Percentiles rank a stretch among this genome's conserved stretches.
Evolutionary conservation across 2,797 vertebrate species (phyloP).

Genomic region (Acipenser oxyrinchus): DNA sequence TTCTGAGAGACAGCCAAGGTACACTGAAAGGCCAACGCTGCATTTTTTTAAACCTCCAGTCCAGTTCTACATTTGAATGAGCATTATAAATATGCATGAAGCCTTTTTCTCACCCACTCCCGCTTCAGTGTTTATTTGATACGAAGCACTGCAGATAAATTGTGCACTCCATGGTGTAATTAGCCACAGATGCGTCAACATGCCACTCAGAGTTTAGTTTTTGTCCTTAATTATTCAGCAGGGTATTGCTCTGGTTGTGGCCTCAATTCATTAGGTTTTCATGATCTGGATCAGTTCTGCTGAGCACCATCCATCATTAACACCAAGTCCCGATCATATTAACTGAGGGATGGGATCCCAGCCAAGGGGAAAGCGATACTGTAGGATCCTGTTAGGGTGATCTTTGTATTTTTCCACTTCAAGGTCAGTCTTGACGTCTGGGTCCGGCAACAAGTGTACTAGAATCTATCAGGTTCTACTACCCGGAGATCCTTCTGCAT

Average conservation of each 20-base stretch:
- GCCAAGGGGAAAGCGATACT: slow-evolving; percentile 28
- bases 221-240: slow-evolving; percentile 39
- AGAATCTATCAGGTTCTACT: too few relatives aligned
- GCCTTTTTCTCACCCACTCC: slow-evolving; percentile 4
- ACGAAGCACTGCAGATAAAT: slow-evolving; percentile 6
- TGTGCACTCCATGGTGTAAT: slow-evolving; percentile 23
- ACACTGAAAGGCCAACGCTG: too few relatives aligned
- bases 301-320: slow-evolving; percentile 32
- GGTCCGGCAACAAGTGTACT: too few relatives aligned
- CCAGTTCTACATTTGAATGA: too few relatives aligned
- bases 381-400: slow-evolving; percentile 34
- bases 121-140: slow-evolving; percentile 10
- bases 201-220: slow-evolving; percentile 20
- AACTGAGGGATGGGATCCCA: slow-evolving; percentile 30
- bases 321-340: slow-evolving; percentile 35
- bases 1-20: too few relatives aligned
- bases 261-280: slow-evolving; percentile 34
- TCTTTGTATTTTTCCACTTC: slow-evolving; percentile 37
- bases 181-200: slow-evolving; percentile 15
- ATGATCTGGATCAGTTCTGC: slow-evolving; percentile 34
- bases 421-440: slow-evolving; percentile 22
- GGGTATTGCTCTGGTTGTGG: slow-evolving; percentile 32
- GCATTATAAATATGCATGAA: background rate
- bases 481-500: too few relatives aligned
- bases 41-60: too few relatives aligned